Percentiles rank a stretch among this genome's conserved stretches.
Evolutionary conservation across 2,888 invertebrate species (phyloP).

Genomic region (Sesamia inferens): DNA sequence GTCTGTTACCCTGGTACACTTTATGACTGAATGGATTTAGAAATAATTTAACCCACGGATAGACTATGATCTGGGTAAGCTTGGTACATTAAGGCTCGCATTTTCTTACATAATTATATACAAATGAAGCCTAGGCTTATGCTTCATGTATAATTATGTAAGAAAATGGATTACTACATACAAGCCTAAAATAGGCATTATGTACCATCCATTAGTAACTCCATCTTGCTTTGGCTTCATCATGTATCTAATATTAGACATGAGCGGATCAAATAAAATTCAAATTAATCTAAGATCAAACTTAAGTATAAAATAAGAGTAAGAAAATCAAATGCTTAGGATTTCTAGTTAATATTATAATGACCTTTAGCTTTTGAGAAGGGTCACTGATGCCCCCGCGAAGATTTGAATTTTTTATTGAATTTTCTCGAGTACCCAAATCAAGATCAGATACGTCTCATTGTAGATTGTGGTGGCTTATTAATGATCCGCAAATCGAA

Average conservation of each 20-base stretch:
- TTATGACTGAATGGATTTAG: neutral
- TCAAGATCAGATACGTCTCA: constrained; percentile 57
- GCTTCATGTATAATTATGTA: neutral
- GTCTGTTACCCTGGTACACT: neutral
- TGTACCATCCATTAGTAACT: constrained; percentile 25
- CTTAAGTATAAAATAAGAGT: constrained; percentile 18
- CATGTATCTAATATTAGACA: constrained; percentile 31
- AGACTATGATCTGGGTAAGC: neutral
- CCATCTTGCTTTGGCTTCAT: constrained; percentile 21
- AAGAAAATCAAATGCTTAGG: constrained; percentile 54
- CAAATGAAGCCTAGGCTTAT: neutral
- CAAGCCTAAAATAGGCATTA: neutral
- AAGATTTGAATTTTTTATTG: constrained; percentile 65
- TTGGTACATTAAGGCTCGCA: neutral
- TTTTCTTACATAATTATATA: neutral
- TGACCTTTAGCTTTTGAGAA: constrained; percentile 61
- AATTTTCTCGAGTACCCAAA: constrained; percentile 63
- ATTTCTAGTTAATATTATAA: constrained; percentile 61
- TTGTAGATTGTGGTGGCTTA: constrained; percentile 48
- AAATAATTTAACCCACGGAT: neutral
- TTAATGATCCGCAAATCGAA: constrained; percentile 48
- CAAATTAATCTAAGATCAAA: constrained; percentile 41
- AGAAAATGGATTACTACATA: neutral
- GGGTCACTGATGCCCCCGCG: constrained; percentile 53
- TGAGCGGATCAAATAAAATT: constrained; percentile 38